Base-by-base conservation (phyloP, 2,113 vertebrate species). In the Hassar affinis region DNA sequence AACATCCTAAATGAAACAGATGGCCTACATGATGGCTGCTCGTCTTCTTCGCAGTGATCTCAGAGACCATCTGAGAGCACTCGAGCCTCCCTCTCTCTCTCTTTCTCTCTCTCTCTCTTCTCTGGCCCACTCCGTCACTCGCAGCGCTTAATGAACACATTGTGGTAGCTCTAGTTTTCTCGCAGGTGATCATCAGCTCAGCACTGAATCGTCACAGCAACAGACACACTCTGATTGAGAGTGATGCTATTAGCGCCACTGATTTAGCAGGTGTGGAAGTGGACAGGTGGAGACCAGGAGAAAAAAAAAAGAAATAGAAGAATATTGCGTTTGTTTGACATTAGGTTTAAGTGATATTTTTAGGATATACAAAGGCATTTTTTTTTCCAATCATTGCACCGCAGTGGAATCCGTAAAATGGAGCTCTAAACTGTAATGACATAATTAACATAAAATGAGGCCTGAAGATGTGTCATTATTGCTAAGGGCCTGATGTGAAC, bases 381-480 rank as follows among this genome's bases (percentile, higher is more conserved):
- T 49, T 56, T 71, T 81, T 12, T 49, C 49, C 71, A 33, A 74
- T 45, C 27, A 83, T 69, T 68, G 68, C 64, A 56, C 9, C 38
- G 64, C 79, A 81, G n/a, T 35, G 51, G 62, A 47, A 54, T 22
- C 35, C 76, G 57, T n/a, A 72, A 85, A 75, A 76, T 72, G 75
- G 27, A 80, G 77, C 77, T 71, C 38, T 75, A 80, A 87, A 80
- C 56, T 80, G 83, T 72, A 80, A 74, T 74, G 49, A 52, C 57
- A 45, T 85, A 87, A 87, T 85, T 87, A 85, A 85, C 82, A 80
- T 80, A 76, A 80, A 85, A 80, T 80, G 68, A 85, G 78, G 80
- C 84, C 47, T 59, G 81, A 64, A 77, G 72, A 49, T n/a, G 68
- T 59, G 47, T 84, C 80, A 61, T 74, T 84, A 56, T 79, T 80